These are phyloP conservation scores for Caenorhabditis elegans DNA, from an alignment of 1,140 invertebrate species.

Conservation along the genomic window WBcel235 BX284603.4:10713501-10714000, in stretches of 20 bases:
- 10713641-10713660: slow-evolving; percentile 90
- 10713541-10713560: slow-evolving; percentile 75
- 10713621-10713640: slow-evolving; percentile 91
- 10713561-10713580: slow-evolving; percentile 66
- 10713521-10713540: too few relatives aligned
- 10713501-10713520: too few relatives aligned
- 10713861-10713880: too few relatives aligned
- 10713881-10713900: too few relatives aligned
- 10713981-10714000: too few relatives aligned
- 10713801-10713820: too few relatives aligned
- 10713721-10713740: slow-evolving; percentile 92
- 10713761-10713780: slow-evolving; percentile 88
- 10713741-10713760: slow-evolving; percentile 97
- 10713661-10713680: slow-evolving; percentile 85
- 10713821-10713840: too few relatives aligned
- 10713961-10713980: too few relatives aligned
- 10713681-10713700: slow-evolving; percentile 77
- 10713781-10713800: slow-evolving; percentile 76
- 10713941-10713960: too few relatives aligned
- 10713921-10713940: too few relatives aligned
- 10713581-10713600: slow-evolving; percentile 79
- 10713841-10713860: too few relatives aligned
- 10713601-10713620: slow-evolving; percentile 97
- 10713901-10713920: too few relatives aligned
- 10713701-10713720: slow-evolving; percentile 70